A percentile compares a stretch with the other conserved stretches of the same genome.
These are phyloP conservation scores for Puffinus mauretanicus DNA, from an alignment of 2,113 vertebrate genomes.

Conservation along the genomic window DNA sequence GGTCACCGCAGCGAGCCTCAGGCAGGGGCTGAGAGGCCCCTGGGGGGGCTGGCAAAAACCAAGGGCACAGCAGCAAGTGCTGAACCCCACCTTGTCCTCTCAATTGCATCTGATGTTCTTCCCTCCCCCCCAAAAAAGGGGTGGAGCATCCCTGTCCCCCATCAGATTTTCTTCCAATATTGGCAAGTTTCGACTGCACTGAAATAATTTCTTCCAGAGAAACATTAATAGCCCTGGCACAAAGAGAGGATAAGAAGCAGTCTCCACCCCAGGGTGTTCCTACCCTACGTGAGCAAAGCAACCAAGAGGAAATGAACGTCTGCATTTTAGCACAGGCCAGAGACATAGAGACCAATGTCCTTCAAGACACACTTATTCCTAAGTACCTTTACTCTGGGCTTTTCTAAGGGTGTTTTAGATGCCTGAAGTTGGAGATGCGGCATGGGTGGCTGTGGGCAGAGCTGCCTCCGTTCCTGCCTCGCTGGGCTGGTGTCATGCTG, in stretches of 20 bases:
- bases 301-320: background rate
- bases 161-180: background rate
- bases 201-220: background rate
- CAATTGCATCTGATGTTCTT: background rate
- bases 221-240: background rate
- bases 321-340: background rate
- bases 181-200: background rate
- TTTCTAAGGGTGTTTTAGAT: background rate
- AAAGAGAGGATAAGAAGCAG: background rate
- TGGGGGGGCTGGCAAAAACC: background rate
- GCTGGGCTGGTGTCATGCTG: accelerated
- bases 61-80: background rate
- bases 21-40: too few species aligned
- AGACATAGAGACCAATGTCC: background rate
- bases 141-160: background rate
- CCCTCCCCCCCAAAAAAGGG: background rate
- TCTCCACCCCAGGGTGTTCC: background rate
- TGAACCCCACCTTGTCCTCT: background rate
- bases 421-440: background rate
- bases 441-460: background rate
- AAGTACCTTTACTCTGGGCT: background rate
- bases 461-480: background rate
- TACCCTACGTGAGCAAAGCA: background rate
- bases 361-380: background rate
- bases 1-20: background rate